phyloP scores from a whole-genome alignment of 92 coral and sea anemone species.

The Phenganax marumi region DNA sequence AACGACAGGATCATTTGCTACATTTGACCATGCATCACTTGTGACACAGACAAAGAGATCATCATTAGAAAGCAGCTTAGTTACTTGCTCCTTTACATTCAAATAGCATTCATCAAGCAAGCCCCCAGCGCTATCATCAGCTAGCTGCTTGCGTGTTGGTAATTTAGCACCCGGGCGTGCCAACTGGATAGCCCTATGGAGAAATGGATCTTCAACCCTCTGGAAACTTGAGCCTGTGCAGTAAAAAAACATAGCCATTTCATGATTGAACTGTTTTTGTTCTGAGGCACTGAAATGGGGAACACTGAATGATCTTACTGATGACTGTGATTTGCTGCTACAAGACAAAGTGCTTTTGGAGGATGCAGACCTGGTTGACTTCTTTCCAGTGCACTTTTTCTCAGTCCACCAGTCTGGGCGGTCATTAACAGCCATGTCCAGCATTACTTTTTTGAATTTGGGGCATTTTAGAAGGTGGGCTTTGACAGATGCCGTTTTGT shows the following conservation, averaged over 20 bases:
- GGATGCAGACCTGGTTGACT: background rate
- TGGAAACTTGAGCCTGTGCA: slow-evolving; percentile 10
- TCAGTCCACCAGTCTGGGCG: slow-evolving; percentile 30
- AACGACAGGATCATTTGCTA: background rate
- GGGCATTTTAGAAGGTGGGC: slow-evolving; percentile 6
- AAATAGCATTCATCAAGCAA: slow-evolving; percentile 10
- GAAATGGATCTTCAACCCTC: slow-evolving; percentile 8
- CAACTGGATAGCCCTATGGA: background rate
- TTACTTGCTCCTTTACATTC: background rate
- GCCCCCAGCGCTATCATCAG: slow-evolving; percentile 19
- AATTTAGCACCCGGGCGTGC: background rate
- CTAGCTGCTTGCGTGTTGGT: slow-evolving; percentile 8
- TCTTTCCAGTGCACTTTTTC: slow-evolving; percentile 6
- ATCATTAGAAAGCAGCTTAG: slow-evolving; percentile 8
- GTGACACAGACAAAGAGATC: background rate
- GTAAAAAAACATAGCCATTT: slow-evolving; percentile 9
- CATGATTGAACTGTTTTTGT: slow-evolving; percentile 15
- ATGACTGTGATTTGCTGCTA: slow-evolving; percentile 7
- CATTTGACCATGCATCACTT: slow-evolving; percentile 19
- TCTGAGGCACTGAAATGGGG: slow-evolving; percentile 10
- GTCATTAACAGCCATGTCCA: slow-evolving; percentile 16
- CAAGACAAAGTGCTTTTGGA: background rate
- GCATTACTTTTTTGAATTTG: slow-evolving; percentile 1
- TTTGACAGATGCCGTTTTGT: slow-evolving; percentile 23
- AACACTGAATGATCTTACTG: slow-evolving; percentile 1